phyloP scores from a whole-genome alignment of 92 coral and sea anemone species.

The Epizoanthus ramosus region DNA sequence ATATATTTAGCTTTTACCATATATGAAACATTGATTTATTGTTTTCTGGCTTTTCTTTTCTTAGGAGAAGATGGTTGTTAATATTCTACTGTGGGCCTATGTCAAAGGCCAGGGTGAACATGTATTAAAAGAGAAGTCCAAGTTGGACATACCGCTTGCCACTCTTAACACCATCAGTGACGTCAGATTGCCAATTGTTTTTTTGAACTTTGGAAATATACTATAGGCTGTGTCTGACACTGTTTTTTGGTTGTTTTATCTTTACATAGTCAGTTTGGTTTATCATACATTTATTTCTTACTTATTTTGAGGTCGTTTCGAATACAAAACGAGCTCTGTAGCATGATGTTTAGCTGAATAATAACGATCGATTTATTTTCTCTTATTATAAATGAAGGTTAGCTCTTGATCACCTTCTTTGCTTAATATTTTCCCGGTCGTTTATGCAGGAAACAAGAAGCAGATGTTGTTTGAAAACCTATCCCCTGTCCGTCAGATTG shows the following conservation, averaged over 20 bases:
- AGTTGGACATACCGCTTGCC: conserved; percentile 43
- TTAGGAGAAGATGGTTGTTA: conserved; percentile 50
- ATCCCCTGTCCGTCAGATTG: background rate
- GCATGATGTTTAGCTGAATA: too few species aligned
- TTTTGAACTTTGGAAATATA: conserved; percentile 8
- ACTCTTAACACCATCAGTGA: conserved; percentile 41
- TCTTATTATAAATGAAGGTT: too few species aligned
- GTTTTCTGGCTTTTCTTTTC: too few species aligned
- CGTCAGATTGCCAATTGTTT: conserved; percentile 41
- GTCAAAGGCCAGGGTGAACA: conserved; percentile 56
- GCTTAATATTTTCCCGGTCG: background rate
- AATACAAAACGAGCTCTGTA: too few species aligned
- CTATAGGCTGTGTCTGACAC: background rate
- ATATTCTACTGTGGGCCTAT: conserved; percentile 47
- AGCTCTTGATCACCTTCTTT: background rate
- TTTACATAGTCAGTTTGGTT: conserved; percentile 11
- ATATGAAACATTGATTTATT: too few species aligned
- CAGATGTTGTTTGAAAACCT: background rate
- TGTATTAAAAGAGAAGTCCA: conserved; percentile 50
- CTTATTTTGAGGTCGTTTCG: too few species aligned
- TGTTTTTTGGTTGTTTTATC: conserved; percentile 22
- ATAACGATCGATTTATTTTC: too few species aligned
- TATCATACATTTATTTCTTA: too few species aligned
- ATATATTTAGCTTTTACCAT: too few species aligned
- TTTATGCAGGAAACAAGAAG: background rate